Conservation (phyloP, 2,797 vertebrate genomes). For the Falco peregrinus region DNA sequence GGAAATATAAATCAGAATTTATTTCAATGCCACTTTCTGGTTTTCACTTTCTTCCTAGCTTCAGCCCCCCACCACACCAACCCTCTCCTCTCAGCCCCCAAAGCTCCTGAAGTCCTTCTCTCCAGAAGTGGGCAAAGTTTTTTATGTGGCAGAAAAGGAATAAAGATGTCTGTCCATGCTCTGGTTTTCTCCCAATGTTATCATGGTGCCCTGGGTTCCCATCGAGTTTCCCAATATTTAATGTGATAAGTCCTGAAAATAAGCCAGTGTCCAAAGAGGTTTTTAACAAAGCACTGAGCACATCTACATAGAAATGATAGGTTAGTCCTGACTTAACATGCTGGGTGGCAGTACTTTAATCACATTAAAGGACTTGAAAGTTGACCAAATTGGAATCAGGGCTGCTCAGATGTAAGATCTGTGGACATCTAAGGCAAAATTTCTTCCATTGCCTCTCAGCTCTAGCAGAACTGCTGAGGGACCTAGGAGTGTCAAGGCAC, state of each 20-base stretch:
- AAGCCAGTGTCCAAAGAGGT: not conserved
- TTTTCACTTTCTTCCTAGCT: not conserved
- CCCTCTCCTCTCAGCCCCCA: too few relatives aligned
- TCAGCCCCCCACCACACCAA: too few relatives aligned
- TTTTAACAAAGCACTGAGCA: not conserved
- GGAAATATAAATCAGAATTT: not conserved
- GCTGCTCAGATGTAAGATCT: not conserved
- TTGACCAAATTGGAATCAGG: not conserved
- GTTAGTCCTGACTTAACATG: not conserved
- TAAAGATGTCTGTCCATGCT: not conserved
- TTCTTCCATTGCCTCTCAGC: not conserved
- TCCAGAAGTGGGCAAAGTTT: not conserved
- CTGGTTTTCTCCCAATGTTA: not conserved
- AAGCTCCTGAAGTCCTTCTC: not conserved
- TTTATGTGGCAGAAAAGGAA: not conserved
- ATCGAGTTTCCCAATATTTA: not conserved
- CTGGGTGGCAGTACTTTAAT: not conserved
- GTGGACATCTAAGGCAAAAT: not conserved
- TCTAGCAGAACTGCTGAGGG: not conserved
- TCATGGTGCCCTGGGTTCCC: not conserved
- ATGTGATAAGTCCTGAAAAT: not conserved
- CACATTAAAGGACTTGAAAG: not conserved
- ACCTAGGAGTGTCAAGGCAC: too few relatives aligned
- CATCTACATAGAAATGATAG: not conserved
- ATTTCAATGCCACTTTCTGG: not conserved